Percentiles rank a stretch among this genome's conserved stretches.
Conservation (phyloP, 2,113 vertebrate species). For the Saguinus midas region DNA sequence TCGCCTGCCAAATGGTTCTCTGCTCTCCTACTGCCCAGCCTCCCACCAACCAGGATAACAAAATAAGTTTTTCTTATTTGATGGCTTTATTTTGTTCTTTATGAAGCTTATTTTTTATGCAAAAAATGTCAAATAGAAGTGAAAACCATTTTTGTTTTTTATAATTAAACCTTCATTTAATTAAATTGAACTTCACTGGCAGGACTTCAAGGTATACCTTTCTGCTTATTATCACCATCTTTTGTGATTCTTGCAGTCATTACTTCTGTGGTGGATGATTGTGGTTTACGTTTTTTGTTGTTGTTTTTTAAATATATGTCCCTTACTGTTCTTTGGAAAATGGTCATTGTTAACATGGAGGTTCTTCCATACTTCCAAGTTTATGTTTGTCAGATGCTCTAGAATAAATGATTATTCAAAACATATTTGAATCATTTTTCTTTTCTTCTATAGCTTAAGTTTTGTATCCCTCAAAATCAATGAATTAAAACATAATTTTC, state of each 20-base stretch:
- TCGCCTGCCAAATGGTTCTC: slow-evolving; percentile 66
- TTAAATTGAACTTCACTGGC: slow-evolving; percentile 58
- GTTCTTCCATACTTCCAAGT: slow-evolving; percentile 58
- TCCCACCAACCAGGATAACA: neutral
- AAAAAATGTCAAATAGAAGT: slow-evolving; percentile 74
- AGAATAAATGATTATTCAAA: slow-evolving; percentile 67
- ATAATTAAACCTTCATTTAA: slow-evolving; percentile 67
- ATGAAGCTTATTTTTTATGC: slow-evolving; percentile 60
- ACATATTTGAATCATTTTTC: slow-evolving; percentile 57
- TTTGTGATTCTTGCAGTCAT: neutral
- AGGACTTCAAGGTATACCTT: slow-evolving; percentile 46
- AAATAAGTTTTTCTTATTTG: slow-evolving; percentile 47
- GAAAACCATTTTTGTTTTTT: slow-evolving; percentile 66
- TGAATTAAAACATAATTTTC: slow-evolving; percentile 25
- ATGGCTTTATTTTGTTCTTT: slow-evolving; percentile 76
- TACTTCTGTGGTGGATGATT: slow-evolving; percentile 21
- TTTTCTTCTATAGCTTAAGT: slow-evolving; percentile 48
- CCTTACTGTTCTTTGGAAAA: slow-evolving; percentile 67
- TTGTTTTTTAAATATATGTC: slow-evolving; percentile 51
- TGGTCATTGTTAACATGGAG: slow-evolving; percentile 62
- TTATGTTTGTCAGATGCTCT: slow-evolving; percentile 70
- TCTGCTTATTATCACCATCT: neutral
- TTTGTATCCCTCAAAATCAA: neutral
- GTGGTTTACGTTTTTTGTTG: slow-evolving; percentile 43
- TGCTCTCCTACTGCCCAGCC: neutral